Evolutionary conservation across 2,113 vertebrate species (phyloP).

Genomic region (Aramus guarauna): DNA sequence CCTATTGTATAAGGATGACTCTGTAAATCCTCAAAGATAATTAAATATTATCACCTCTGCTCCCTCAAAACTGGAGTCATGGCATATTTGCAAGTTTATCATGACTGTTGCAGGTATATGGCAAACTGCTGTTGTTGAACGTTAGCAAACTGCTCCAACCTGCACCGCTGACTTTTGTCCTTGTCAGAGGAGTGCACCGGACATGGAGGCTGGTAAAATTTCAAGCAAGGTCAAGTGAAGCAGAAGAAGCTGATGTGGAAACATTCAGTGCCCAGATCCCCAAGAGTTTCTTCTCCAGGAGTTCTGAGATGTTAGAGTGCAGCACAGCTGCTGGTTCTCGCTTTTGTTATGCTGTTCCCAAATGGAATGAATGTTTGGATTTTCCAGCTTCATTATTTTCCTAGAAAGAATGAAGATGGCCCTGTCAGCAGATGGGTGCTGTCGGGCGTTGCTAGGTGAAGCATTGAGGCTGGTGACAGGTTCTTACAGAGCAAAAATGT

Average conservation of each 20-base stretch:
- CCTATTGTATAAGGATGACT: rapidly evolving
- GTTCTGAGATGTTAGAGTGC: neutral
- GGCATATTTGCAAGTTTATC: neutral
- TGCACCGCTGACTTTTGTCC: neutral
- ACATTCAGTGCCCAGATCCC: neutral
- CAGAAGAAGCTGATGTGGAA: neutral
- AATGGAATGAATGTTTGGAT: neutral
- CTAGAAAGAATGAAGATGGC: neutral
- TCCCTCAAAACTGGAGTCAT: rapidly evolving
- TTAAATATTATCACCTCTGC: neutral
- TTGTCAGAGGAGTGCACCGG: neutral
- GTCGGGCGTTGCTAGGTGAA: neutral
- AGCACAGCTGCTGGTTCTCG: neutral
- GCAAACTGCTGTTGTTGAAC: neutral
- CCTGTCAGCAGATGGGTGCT: neutral
- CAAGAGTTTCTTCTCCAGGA: neutral
- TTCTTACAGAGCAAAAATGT: neutral
- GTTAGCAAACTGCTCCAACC: neutral
- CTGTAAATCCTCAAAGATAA: neutral
- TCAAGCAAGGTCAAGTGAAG: neutral
- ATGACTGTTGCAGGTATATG: rapidly evolving
- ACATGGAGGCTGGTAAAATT: neutral
- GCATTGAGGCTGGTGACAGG: neutral
- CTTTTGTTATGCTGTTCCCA: neutral
- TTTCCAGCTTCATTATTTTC: neutral